Evolutionary conservation across 2,888 invertebrate species (phyloP).

Genomic region (Andrena bucephala): DNA sequence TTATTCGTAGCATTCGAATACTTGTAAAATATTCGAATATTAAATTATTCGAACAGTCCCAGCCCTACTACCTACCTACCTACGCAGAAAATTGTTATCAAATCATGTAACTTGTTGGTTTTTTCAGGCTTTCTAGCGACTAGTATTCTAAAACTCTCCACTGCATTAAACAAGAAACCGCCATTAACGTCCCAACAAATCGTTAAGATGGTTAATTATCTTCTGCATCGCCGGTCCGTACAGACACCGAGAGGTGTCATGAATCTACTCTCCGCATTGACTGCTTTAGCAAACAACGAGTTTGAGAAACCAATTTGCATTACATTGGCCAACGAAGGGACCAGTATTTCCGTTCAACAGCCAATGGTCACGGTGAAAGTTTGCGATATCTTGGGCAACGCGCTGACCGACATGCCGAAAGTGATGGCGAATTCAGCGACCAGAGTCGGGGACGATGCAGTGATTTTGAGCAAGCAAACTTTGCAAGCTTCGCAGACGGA

Average conservation of each 20-base stretch:
- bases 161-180: conserved; percentile 88
- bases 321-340: conserved; percentile 90
- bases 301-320: conserved; percentile 92
- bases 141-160: conserved; percentile 88
- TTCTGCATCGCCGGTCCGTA: conserved; percentile 95
- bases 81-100: too few relatives aligned
- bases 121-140: conserved; percentile 87
- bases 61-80: too few relatives aligned
- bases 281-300: conserved; percentile 89
- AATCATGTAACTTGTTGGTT: background rate
- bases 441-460: conserved; percentile 90
- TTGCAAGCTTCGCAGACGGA: conserved; percentile 84
- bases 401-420: conserved; percentile 88
- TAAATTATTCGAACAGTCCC: too few relatives aligned
- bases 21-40: too few relatives aligned
- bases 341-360: conserved; percentile 90
- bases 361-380: conserved; percentile 91
- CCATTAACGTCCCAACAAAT: conserved; percentile 92
- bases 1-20: too few relatives aligned
- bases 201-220: conserved; percentile 95
- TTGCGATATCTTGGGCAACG: conserved; percentile 91
- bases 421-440: conserved; percentile 92
- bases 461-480: conserved; percentile 89
- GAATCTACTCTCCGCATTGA: conserved; percentile 92
- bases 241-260: conserved; percentile 94